Conservation (phyloP, 1,140 invertebrate genomes). For the Hyles euphorbiae region DNA sequence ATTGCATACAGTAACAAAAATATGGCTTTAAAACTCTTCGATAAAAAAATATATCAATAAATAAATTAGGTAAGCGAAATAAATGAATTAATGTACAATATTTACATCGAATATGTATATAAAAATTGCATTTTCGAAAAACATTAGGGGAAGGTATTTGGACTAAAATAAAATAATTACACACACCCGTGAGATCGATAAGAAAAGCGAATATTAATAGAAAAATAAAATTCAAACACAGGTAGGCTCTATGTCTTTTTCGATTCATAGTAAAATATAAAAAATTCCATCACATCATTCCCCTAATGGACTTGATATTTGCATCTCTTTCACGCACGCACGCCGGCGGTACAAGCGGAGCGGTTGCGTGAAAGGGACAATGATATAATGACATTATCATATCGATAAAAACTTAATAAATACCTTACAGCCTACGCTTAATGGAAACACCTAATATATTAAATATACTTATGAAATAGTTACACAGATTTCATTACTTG, state of each 20-base stretch:
- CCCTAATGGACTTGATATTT: conserved; percentile 66
- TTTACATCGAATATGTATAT: conserved; percentile 69
- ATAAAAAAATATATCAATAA: conserved; percentile 64
- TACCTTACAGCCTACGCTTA: conserved; percentile 47
- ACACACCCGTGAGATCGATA: conserved; percentile 41
- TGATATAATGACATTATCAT: conserved; percentile 54
- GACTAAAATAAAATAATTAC: conserved; percentile 19
- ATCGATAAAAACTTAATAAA: conserved; percentile 68
- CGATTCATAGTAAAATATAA: conserved; percentile 72
- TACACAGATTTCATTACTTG: conserved; percentile 18
- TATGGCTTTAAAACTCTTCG: conserved; percentile 61
- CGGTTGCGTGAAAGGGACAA: conserved; percentile 36
- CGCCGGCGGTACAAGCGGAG: conserved; percentile 10
- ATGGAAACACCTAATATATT: conserved; percentile 24
- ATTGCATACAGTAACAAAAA: conserved; percentile 60
- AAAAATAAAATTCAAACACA: conserved; percentile 53
- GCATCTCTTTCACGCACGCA: conserved; percentile 33
- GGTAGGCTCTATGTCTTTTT: conserved; percentile 62
- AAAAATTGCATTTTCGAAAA: conserved; percentile 51
- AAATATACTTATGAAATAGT: conserved; percentile 24
- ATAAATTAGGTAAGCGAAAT: conserved; percentile 58
- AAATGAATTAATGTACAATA: conserved; percentile 69
- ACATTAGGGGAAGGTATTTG: conserved; percentile 42
- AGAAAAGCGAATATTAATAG: conserved; percentile 45
- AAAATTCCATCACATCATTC: conserved; percentile 65